These are phyloP conservation scores for Lomographa bimaculata DNA, from an alignment of 2,888 invertebrate genomes.

Conservation along the genomic window DNA sequence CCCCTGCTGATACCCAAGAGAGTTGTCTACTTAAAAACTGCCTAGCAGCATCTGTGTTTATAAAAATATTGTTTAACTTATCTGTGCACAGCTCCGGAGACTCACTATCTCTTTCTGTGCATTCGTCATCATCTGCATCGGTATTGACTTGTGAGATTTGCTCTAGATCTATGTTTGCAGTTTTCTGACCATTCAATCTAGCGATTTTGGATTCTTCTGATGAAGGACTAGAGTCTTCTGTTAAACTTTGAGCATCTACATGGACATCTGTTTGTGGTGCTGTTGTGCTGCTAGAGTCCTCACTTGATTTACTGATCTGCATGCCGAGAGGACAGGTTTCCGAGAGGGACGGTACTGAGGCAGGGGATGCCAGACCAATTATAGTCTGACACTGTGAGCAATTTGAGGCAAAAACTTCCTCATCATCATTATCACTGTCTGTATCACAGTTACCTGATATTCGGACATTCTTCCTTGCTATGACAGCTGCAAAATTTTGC, in stretches of 20 bases:
- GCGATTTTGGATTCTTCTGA: slow-evolving; percentile 81
- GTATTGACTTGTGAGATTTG: slow-evolving; percentile 45
- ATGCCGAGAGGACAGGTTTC: slow-evolving; percentile 86
- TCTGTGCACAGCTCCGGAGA: slow-evolving; percentile 55
- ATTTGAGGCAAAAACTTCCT: slow-evolving; percentile 86
- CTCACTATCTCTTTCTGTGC: slow-evolving; percentile 53
- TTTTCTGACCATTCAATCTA: slow-evolving; percentile 66
- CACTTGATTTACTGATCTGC: slow-evolving; percentile 83
- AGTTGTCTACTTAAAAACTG: slow-evolving; percentile 90
- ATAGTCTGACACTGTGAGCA: slow-evolving; percentile 86
- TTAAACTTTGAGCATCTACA: slow-evolving; percentile 78
- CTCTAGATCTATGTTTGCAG: slow-evolving; percentile 46
- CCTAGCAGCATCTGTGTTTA: slow-evolving; percentile 90
- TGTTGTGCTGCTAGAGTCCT: slow-evolving; percentile 85
- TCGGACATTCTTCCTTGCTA: slow-evolving; percentile 85
- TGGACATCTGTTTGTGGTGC: slow-evolving; percentile 82
- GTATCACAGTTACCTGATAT: slow-evolving; percentile 81
- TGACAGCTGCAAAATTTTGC: slow-evolving; percentile 89
- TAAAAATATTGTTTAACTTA: slow-evolving; percentile 87
- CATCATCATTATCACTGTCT: slow-evolving; percentile 84
- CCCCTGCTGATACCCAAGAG: slow-evolving; percentile 88
- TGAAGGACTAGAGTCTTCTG: slow-evolving; percentile 83
- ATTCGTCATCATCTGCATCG: slow-evolving; percentile 50
- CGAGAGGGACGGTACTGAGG: slow-evolving; percentile 84
- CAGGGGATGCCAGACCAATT: slow-evolving; percentile 82